Conservation (phyloP, 2,113 vertebrate genomes). For the Macroglossus sobrinus region DNA sequence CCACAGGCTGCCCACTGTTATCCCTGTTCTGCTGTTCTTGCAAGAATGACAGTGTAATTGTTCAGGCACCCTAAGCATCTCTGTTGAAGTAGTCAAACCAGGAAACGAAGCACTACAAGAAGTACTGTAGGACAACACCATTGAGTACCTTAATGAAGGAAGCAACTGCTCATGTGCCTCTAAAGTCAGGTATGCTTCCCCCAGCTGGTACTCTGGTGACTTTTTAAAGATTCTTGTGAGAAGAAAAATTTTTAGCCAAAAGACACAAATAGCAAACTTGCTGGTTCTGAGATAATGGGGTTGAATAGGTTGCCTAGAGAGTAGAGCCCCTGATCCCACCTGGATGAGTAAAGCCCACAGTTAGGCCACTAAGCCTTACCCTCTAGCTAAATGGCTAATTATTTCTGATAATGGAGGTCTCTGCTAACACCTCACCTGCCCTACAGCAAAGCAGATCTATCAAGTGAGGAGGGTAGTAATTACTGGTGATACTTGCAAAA, state of each 20-base stretch:
- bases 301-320: neutral
- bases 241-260: conserved; percentile 1
- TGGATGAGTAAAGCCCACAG: neutral
- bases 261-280: neutral
- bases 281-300: neutral
- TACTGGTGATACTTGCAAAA: conserved; percentile 52
- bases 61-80: neutral
- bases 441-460: conserved; percentile 34
- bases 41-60: neutral
- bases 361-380: conserved; percentile 45
- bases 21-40: neutral
- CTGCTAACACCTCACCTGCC: conserved; percentile 10
- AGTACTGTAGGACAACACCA: neutral
- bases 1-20: neutral
- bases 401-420: conserved; percentile 42
- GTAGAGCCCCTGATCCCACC: neutral
- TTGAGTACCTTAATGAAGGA: neutral
- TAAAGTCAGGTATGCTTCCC: neutral
- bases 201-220: neutral
- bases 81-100: neutral
- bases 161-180: neutral
- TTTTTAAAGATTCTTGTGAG: neutral
- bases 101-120: neutral
- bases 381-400: conserved; percentile 37
- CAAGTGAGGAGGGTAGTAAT: conserved; percentile 22